Evolutionary conservation across 35 echinoderm and acorn worm species (phyloP).

Genomic region (Heliocidaris tuberculata): DNA sequence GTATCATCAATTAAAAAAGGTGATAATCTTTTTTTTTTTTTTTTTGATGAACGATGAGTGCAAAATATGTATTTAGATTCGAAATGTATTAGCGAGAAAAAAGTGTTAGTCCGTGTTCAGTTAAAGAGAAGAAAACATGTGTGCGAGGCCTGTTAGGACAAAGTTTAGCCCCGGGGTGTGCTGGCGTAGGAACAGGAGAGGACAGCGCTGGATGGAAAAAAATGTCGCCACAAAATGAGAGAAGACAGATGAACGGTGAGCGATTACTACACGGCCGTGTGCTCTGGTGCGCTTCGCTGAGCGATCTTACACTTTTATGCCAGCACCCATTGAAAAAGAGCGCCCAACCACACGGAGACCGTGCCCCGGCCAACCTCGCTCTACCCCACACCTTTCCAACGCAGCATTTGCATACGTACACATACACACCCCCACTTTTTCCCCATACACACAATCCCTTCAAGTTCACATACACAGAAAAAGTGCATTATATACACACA

Average conservation of each 20-base stretch:
- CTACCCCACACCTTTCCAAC: conserved; percentile 6
- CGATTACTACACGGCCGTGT: conserved; percentile 41
- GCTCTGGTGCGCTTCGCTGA: conserved; percentile 22
- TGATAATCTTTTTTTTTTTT: background rate
- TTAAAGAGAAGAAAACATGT: background rate
- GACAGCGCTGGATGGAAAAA: background rate
- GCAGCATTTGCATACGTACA: background rate
- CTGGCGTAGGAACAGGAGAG: conserved; percentile 27
- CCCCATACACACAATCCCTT: background rate
- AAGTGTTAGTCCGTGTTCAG: background rate
- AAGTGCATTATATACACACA: conserved; percentile 15
- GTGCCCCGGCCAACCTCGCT: conserved; percentile 15
- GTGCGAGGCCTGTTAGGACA: background rate
- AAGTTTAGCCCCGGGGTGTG: conserved; percentile 17
- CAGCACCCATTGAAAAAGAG: conserved; percentile 15
- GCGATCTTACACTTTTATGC: conserved; percentile 42
- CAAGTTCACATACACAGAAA: conserved; percentile 24
- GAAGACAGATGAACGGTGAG: conserved; percentile 18
- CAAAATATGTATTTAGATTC: background rate
- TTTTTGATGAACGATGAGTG: background rate
- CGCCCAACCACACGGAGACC: background rate
- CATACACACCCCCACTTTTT: background rate
- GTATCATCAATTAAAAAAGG: background rate
- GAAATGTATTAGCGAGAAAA: background rate
- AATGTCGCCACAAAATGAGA: conserved; percentile 21